Evolutionary conservation across 2,113 vertebrate species (phyloP).

Genomic region (Myxocyprinus asiaticus): DNA sequence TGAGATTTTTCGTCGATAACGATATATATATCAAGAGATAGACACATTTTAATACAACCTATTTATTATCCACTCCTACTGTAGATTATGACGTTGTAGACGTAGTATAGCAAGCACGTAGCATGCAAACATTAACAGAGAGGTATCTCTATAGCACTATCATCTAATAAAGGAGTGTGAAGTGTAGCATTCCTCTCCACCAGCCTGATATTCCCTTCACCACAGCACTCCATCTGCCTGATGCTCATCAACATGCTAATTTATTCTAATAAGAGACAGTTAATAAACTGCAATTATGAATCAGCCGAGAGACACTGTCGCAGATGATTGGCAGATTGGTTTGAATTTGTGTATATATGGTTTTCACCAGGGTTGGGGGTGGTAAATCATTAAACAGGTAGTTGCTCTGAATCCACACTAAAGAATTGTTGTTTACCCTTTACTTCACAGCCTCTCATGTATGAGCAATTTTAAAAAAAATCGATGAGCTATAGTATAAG

Average conservation of each 20-base stretch:
- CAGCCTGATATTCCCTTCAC: slow-evolving; percentile 64
- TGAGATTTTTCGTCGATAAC: too few relatives aligned
- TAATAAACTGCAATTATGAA: slow-evolving; percentile 86
- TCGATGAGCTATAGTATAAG: neutral
- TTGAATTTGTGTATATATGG: neutral
- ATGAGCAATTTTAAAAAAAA: slow-evolving; percentile 10
- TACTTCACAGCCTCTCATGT: neutral
- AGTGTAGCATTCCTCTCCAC: slow-evolving; percentile 50
- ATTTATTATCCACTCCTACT: too few relatives aligned
- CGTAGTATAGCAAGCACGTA: neutral
- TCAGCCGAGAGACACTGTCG: slow-evolving; percentile 67
- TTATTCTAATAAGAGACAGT: slow-evolving; percentile 83
- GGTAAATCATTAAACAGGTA: slow-evolving; percentile 13
- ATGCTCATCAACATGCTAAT: slow-evolving; percentile 84
- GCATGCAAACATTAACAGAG: neutral
- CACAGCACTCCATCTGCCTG: slow-evolving; percentile 74
- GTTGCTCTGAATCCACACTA: neutral
- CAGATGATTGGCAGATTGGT: slow-evolving; percentile 56
- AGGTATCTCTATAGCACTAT: too few relatives aligned
- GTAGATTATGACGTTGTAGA: neutral
- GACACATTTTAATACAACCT: too few relatives aligned
- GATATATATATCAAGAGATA: too few relatives aligned
- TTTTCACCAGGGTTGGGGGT: slow-evolving; percentile 2
- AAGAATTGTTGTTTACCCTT: neutral
- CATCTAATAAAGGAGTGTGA: slow-evolving; percentile 25